Conservation (phyloP, 2,888 invertebrate species). For the Deilephila elpenor region DNA sequence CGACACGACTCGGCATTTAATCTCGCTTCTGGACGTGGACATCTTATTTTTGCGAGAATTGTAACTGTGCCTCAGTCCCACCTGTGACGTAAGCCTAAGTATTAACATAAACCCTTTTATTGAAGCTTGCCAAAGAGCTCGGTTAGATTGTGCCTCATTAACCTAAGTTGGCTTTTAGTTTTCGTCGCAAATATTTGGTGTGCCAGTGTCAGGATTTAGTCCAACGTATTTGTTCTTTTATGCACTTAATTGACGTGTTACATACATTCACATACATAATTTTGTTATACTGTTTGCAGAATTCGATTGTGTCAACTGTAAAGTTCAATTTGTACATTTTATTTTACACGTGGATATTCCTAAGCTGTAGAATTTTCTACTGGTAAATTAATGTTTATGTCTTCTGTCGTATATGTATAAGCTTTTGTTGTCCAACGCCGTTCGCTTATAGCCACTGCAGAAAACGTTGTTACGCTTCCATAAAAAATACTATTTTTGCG, state of each 20-base stretch:
- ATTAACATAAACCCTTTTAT: slow-evolving; percentile 27
- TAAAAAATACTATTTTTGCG: not conserved
- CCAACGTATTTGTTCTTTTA: slow-evolving; percentile 34
- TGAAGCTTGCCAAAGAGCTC: slow-evolving; percentile 8
- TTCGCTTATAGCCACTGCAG: not conserved
- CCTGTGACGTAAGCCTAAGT: slow-evolving; percentile 33
- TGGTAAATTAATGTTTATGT: slow-evolving; percentile 19
- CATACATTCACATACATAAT: slow-evolving; percentile 23
- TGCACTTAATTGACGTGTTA: slow-evolving; percentile 43
- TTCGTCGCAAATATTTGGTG: slow-evolving; percentile 17
- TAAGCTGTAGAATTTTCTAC: slow-evolving; percentile 8
- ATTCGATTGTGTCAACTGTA: not conserved
- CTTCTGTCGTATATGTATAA: slow-evolving; percentile 7
- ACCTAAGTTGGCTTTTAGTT: slow-evolving; percentile 19
- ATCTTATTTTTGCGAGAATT: slow-evolving; percentile 58
- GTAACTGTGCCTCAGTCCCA: slow-evolving; percentile 33
- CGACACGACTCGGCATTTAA: slow-evolving; percentile 59
- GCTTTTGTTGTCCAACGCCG: slow-evolving; percentile 5
- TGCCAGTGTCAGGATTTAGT: slow-evolving; percentile 24
- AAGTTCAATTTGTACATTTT: slow-evolving; percentile 2
- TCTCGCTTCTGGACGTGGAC: slow-evolving; percentile 59
- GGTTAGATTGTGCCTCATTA: slow-evolving; percentile 21
- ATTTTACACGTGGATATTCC: not conserved
- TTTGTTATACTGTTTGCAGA: slow-evolving; percentile 3
- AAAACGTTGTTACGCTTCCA: not conserved